phyloP scores from a whole-genome alignment of 2,113 vertebrate species.

The Condylura cristata region DNA sequence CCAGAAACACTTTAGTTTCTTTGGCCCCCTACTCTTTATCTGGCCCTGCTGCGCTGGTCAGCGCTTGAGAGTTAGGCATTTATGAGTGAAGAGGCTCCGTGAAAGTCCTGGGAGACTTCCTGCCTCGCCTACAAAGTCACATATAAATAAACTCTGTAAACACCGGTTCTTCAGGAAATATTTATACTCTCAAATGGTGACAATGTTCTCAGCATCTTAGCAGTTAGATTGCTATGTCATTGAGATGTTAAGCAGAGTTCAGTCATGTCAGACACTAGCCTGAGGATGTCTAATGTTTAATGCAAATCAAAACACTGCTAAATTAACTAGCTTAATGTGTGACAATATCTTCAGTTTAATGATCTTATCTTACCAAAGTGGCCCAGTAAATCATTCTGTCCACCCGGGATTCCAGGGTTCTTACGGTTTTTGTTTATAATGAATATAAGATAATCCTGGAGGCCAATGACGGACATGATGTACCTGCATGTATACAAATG shows the following conservation, averaged over 20 bases:
- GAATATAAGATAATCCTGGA: background rate
- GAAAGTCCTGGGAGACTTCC: background rate
- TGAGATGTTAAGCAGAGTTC: background rate
- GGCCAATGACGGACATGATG: background rate
- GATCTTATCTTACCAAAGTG: constrained; percentile 19
- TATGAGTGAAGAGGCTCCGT: background rate
- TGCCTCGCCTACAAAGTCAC: background rate
- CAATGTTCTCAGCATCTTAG: background rate
- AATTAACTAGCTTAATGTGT: constrained; percentile 21
- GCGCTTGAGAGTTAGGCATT: background rate
- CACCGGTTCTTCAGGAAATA: background rate
- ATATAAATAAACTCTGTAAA: background rate
- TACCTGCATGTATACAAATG: background rate
- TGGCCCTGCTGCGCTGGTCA: background rate
- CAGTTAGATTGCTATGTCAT: background rate
- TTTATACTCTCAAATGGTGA: constrained; percentile 35
- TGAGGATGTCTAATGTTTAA: constrained; percentile 5
- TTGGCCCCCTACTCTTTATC: background rate
- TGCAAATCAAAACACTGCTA: constrained; percentile 30
- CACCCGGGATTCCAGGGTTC: background rate
- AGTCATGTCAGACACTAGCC: background rate
- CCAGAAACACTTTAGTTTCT: background rate
- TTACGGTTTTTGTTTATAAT: constrained; percentile 53
- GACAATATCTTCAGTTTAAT: constrained; percentile 36
- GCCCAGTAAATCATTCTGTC: constrained; percentile 9